A percentile compares a stretch with the other conserved stretches of the same genome.
phyloP scores from a whole-genome alignment of 2,888 invertebrate species.

The Alsophila aescularia region DNA sequence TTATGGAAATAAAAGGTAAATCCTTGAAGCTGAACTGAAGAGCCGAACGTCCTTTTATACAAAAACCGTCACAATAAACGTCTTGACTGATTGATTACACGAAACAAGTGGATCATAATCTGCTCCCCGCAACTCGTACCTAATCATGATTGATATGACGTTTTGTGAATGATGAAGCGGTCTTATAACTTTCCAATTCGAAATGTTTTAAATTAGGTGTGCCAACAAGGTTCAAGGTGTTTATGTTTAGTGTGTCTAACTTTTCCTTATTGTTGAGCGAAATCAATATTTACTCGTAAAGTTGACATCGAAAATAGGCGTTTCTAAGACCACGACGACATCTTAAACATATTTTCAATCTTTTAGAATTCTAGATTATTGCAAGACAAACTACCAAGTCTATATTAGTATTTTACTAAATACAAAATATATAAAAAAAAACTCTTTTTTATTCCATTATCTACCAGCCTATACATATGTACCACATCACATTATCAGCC shows the following conservation, averaged over 20 bases:
- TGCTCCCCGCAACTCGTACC: constrained; percentile 9
- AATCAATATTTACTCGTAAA: no score
- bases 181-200: constrained; percentile 9
- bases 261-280: not conserved
- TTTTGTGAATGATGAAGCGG: constrained; percentile 21
- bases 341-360: no score
- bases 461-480: no score
- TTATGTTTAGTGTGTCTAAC: not conserved
- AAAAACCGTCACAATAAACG: constrained; percentile 21
- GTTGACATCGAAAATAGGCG: no score
- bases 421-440: no score
- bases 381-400: no score
- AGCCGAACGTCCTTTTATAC: not conserved
- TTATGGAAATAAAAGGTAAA: not conserved
- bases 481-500: no score
- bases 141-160: constrained; percentile 30
- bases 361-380: no score
- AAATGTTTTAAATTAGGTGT: constrained; percentile 4
- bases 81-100: constrained; percentile 26
- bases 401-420: no score
- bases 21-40: not conserved
- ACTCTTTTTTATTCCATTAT: no score
- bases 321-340: no score
- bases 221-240: not conserved
- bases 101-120: constrained; percentile 26